Conservation (phyloP, 2,797 vertebrate species). For the Sebastes itinus region DNA sequence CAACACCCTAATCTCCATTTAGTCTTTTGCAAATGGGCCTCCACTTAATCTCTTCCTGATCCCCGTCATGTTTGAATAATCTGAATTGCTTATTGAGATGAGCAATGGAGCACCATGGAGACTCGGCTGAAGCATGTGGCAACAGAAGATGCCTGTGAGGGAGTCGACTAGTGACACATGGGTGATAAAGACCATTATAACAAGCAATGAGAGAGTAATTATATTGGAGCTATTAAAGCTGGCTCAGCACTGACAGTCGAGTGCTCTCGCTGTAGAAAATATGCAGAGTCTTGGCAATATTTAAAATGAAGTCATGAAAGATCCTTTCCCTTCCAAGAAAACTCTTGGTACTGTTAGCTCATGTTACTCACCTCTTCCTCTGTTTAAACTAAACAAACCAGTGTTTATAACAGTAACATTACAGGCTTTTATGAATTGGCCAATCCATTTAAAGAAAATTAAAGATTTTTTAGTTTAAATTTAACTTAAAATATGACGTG, state of each 20-base stretch:
- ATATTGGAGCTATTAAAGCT: constrained; percentile 27
- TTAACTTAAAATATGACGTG: not conserved
- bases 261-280: not conserved
- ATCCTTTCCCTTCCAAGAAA: not conserved
- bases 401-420: not conserved
- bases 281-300: not conserved
- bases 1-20: not conserved
- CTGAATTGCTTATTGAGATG: constrained; percentile 11
- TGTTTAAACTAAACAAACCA: constrained; percentile 11
- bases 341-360: not conserved
- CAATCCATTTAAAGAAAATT: not conserved
- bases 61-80: not conserved
- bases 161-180: constrained; percentile 48
- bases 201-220: constrained; percentile 15
- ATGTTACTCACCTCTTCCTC: not conserved
- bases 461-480: not conserved
- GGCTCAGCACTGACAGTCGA: not conserved
- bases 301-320: not conserved
- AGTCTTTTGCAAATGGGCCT: not conserved
- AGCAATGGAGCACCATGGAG: constrained; percentile 12
- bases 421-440: not conserved
- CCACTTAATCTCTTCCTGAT: not conserved
- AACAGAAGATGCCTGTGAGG: constrained; percentile 26
- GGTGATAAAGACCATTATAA: constrained; percentile 34
- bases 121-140: not conserved